Percentiles rank a stretch among this genome's conserved stretches.
Evolutionary conservation across 2,797 vertebrate genomes (phyloP).

Genomic region (Typhlichthys subterraneus): DNA sequence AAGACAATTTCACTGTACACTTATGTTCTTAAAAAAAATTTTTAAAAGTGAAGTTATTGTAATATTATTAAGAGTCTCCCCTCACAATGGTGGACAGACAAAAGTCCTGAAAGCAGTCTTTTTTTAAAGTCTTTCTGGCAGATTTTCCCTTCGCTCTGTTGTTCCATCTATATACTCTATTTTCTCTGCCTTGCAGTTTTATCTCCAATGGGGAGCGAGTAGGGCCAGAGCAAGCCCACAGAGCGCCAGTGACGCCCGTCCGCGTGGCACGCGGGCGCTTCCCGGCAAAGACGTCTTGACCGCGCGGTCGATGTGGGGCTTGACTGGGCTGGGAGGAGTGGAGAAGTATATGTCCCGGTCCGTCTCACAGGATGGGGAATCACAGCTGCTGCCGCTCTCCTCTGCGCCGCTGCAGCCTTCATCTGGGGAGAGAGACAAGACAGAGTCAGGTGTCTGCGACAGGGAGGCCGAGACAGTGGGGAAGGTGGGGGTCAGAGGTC

Average conservation of each 20-base stretch:
- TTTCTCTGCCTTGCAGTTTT: slow-evolving; percentile 55
- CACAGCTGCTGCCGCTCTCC: slow-evolving; percentile 92
- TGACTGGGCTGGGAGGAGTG: slow-evolving; percentile 50
- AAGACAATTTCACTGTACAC: slow-evolving; percentile 66
- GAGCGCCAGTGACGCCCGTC: slow-evolving; percentile 65
- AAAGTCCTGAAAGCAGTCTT: slow-evolving; percentile 78
- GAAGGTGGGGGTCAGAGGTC: background rate
- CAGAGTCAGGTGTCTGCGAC: slow-evolving; percentile 3
- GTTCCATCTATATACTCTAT: slow-evolving; percentile 31
- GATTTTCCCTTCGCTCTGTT: slow-evolving; percentile 64
- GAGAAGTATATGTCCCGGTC: slow-evolving; percentile 88
- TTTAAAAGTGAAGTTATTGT: slow-evolving; percentile 80
- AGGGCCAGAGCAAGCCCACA: slow-evolving; percentile 65
- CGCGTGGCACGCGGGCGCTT: slow-evolving; percentile 21
- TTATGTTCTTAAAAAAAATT: slow-evolving; percentile 67
- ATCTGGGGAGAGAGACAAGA: slow-evolving; percentile 19
- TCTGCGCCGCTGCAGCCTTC: slow-evolving; percentile 84
- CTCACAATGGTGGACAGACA: slow-evolving; percentile 65
- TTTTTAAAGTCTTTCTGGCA: slow-evolving; percentile 72
- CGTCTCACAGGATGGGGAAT: slow-evolving; percentile 76
- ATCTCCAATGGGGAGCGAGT: slow-evolving; percentile 72
- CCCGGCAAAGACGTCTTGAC: background rate
- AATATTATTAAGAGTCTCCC: slow-evolving; percentile 75
- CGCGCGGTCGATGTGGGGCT: slow-evolving; percentile 11
- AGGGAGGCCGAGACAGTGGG: accelerated